Base-by-base conservation (phyloP, 2,113 vertebrate genomes). In the Merops nubicus region DNA sequence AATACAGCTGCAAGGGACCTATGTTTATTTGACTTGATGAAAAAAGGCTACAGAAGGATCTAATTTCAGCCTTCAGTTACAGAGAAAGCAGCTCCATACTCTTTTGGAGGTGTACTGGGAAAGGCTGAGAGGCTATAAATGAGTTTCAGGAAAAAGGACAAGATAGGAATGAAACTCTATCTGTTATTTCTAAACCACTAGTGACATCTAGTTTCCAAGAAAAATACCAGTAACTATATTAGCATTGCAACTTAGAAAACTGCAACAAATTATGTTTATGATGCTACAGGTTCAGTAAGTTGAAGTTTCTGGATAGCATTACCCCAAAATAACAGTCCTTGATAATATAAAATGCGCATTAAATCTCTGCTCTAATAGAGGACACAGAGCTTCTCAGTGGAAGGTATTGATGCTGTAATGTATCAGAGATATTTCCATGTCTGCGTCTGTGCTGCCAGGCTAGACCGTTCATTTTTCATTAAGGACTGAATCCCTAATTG, bases 171-270 rank as follows among this genome's bases (percentile, higher is more conserved):
- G 9, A 93, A 94, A 69, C 26, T 47, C 7, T 34, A 77, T 69
- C 45, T 86, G 47, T 26, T 64, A 96, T 96, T 94, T 90, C 82
- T 96, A 86, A 95, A 68, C 38, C 96, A 86, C 93, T 92, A 94
- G 78, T 93, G 96, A 96, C 96, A 96, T 19, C 96, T 97, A 96
- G 92, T 94, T 84, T 94, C 88, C 90, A 92, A 86, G 59, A 70
- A 84, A 90, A 96, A 88, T 77, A 91, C 12, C 3, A 1, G 33
- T 25, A 70, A 53, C 47, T 85, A 51, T 15, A 26, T 62, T 38
- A 70, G 45, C 38, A 29, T 20, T 59, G 57, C 15, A 89, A 43
- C 31, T 79, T 40, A 47, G 45, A 73, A 96, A 94, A 78, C 50
- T 9, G 10, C 15, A 57, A 73, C 15, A 33, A 42, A 63, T 57